Evolutionary conservation across 2,888 invertebrate genomes (phyloP), one percentile per base, ranked within the genome.

Genomic region (Hypercompe scribonia): DNA sequence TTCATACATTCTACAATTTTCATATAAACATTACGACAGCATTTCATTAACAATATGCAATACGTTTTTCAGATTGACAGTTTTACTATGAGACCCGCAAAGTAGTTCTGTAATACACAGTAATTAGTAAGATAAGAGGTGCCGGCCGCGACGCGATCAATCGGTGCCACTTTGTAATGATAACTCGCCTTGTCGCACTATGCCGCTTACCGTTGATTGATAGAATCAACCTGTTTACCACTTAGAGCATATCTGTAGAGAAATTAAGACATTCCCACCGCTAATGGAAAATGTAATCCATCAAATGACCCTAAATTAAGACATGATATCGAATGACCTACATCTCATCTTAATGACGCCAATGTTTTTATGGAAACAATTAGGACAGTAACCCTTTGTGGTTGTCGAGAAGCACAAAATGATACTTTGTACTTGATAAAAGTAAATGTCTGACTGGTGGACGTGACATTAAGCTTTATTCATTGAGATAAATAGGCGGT

Each of bases 261-360:
- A 90, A 92, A 93, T 93, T 92, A 92, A 94, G 92, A 92, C 90
- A 90, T 90, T 86, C 89, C 86, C 86, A 84, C 84, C 90, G 86
- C 89, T 94, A 94, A 94, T 94, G 92, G 93, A 90, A 87, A 88
- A 88, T 88, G 91, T 92, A 90, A 93, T 93, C 90, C 90, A 91
- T 93, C 92, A 93, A 92, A 90, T 80, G 87, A 81, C 86, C 87
- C 88, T 82, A 91, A 93, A 93, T 93, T 91, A 90, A 92, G 90
- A 90, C 82, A 88, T 83, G 82, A 86, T 79, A 79, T 84, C 80
- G 76, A 84, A 86, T 81, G 79, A 82, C 77, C 84, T 78, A 85
- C 85, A 86, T 86, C 85, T 90, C 90, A 92, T 92, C 91, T 91
- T 87, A 89, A 90, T 87, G 87, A 90, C 87, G 85, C 85, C 84